Evolutionary conservation across 2,888 invertebrate species (phyloP), one percentile per base, ranked within the genome.

Genomic region (Drosophila neotestacea): DNA sequence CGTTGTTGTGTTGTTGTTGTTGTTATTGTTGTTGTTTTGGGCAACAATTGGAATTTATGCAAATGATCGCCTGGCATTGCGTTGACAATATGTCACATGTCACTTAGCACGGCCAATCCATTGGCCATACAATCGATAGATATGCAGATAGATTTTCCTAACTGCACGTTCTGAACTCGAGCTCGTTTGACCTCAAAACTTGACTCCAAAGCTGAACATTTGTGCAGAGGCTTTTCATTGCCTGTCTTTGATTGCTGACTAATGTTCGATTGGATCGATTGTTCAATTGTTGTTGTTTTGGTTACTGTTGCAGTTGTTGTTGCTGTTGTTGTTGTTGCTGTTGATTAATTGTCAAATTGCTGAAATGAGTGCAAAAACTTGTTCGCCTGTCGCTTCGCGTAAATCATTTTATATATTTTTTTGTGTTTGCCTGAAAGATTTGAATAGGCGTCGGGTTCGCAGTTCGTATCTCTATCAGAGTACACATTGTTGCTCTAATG

Each of bases 31-130:
- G 47, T 22, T 51, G 50, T 66, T 73, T 50, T 70, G 22, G 76
- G 67, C 59, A 80, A 80, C 81, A 83, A 88, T 79, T 68, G 85
- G 88, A 90, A 90, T 89, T 89, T 89, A 90, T 90, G 90, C 88
- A 90, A 88, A 85, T 85, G 82, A 89, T 88, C 81, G 85, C 73
- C 78, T 60, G 79, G 81, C 81, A 85, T 75, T 89, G 89, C 90
- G 89, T 89, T 90, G 89, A 89, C 89, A 89, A 89, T 89, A 88
- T 89, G 89, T 90, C 89, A 89, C 89, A 89, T 89, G 89, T 89
- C 89, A 89, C 85, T 85, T 88, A 85, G 79, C 72, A 70, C 73
- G 65, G 54, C 70, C 78, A 82, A 82, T 54, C 54, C 54, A 54
- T 54, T 81, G 73, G 81, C 78, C 70, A 67, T 60, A 64, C 38